A percentile compares a stretch with the other conserved stretches of the same genome.
Evolutionary conservation across 2,113 vertebrate genomes (phyloP).

Genomic region (Thamnophis sirtalis): DNA sequence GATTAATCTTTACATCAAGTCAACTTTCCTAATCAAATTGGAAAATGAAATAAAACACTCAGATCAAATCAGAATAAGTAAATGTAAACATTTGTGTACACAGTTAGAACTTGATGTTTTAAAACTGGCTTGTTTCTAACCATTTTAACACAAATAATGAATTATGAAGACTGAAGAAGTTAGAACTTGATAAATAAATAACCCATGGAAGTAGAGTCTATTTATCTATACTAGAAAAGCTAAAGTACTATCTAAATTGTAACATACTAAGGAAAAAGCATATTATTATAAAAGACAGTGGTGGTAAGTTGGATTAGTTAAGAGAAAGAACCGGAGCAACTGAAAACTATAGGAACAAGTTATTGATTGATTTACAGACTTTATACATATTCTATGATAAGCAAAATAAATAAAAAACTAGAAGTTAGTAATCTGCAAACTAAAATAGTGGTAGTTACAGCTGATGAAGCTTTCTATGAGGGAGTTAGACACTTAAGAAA

Average conservation of each 20-base stretch:
- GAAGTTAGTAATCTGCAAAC: background rate
- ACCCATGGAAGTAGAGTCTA: background rate
- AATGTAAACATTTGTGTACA: background rate
- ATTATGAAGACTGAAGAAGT: background rate
- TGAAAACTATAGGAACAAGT: background rate
- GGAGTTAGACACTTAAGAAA: background rate
- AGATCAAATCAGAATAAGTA: background rate
- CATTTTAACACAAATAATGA: background rate
- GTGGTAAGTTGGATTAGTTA: background rate
- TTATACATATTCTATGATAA: background rate
- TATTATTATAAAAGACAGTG: background rate
- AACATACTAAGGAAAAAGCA: background rate
- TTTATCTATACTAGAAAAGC: background rate
- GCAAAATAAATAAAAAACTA: background rate
- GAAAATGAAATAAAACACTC: background rate
- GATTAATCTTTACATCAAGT: background rate
- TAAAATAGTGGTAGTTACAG: background rate
- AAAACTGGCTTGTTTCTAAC: background rate
- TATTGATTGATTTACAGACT: background rate
- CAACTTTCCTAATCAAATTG: background rate
- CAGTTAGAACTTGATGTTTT: background rate
- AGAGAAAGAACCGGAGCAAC: background rate
- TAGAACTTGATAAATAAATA: background rate
- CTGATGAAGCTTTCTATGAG: background rate
- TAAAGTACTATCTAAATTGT: background rate